Evolutionary conservation across 2,113 vertebrate species (phyloP).

Genomic region (Petroica traversi): DNA sequence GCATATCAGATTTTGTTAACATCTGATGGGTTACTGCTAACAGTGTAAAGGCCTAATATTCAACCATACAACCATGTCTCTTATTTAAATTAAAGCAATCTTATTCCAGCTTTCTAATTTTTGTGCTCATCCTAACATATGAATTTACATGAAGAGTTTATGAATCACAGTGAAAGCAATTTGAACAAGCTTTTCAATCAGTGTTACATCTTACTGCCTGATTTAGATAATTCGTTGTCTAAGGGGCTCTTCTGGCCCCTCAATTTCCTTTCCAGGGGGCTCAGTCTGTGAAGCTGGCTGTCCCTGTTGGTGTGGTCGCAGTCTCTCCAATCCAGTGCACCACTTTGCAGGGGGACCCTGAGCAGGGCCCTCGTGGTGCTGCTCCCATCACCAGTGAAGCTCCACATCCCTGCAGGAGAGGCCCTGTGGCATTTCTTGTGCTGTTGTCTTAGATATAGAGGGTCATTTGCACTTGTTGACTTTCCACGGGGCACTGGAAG

Average conservation of each 20-base stretch:
- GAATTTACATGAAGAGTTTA: conserved; percentile 77
- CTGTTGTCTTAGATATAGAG: background rate
- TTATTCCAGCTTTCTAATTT: conserved; percentile 76
- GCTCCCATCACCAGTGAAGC: background rate
- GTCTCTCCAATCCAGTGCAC: background rate
- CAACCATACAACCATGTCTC: conserved; percentile 76
- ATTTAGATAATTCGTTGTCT: conserved; percentile 70
- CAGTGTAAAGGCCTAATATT: conserved; percentile 73
- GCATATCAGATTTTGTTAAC: conserved; percentile 84
- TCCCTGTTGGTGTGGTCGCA: background rate
- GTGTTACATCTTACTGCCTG: conserved; percentile 66
- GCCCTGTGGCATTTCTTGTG: background rate
- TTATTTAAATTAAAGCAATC: conserved; percentile 81
- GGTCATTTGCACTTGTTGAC: background rate
- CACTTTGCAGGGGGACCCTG: background rate
- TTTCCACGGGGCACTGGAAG: background rate
- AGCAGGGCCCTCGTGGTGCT: fast-evolving
- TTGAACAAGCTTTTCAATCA: conserved; percentile 77
- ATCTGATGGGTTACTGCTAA: conserved; percentile 74
- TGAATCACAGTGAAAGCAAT: conserved; percentile 76
- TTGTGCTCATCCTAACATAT: conserved; percentile 69
- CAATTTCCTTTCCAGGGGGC: background rate
- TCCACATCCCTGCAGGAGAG: background rate
- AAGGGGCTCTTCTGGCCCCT: conserved; percentile 45
- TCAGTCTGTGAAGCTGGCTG: background rate